A percentile compares a stretch with the other conserved stretches of the same genome.
Evolutionary conservation across 2,888 invertebrate species (phyloP).

Genomic region (Drosophila yooni): DNA sequence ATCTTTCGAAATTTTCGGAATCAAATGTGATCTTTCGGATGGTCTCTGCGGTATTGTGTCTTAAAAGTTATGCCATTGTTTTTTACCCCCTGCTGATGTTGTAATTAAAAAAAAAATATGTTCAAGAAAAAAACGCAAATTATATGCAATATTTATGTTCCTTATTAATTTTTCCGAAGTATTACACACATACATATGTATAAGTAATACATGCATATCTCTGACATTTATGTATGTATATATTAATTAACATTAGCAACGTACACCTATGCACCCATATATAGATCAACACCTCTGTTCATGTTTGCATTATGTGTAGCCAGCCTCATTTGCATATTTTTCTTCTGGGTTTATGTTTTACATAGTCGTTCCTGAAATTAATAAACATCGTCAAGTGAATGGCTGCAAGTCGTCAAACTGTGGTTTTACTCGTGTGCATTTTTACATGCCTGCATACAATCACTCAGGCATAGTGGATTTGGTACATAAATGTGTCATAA

Average conservation of each 20-base stretch:
- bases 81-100: slow-evolving; percentile 16
- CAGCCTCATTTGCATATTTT: slow-evolving; percentile 52
- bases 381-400: slow-evolving; percentile 62
- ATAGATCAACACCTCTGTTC: not conserved
- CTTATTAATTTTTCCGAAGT: slow-evolving; percentile 17
- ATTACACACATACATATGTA: not conserved
- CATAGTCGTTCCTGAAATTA: slow-evolving; percentile 38
- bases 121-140: slow-evolving; percentile 8
- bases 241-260: not conserved
- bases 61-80: slow-evolving; percentile 56
- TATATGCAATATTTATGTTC: slow-evolving; percentile 26
- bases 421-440: slow-evolving; percentile 33
- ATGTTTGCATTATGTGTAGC: not conserved
- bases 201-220: slow-evolving; percentile 1
- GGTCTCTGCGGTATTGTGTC: slow-evolving; percentile 24
- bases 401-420: slow-evolving; percentile 59
- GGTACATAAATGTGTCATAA: slow-evolving; percentile 27
- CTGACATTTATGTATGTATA: slow-evolving; percentile 13
- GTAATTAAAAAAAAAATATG: slow-evolving; percentile 17
- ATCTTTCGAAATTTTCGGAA: slow-evolving; percentile 14
- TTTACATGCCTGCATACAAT: slow-evolving; percentile 19
- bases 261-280: not conserved
- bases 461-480: slow-evolving; percentile 15
- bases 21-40: slow-evolving; percentile 24
- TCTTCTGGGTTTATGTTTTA: slow-evolving; percentile 60